Evolutionary conservation across 2,797 vertebrate genomes (phyloP).

Genomic region (Amazona ochrocephala): DNA sequence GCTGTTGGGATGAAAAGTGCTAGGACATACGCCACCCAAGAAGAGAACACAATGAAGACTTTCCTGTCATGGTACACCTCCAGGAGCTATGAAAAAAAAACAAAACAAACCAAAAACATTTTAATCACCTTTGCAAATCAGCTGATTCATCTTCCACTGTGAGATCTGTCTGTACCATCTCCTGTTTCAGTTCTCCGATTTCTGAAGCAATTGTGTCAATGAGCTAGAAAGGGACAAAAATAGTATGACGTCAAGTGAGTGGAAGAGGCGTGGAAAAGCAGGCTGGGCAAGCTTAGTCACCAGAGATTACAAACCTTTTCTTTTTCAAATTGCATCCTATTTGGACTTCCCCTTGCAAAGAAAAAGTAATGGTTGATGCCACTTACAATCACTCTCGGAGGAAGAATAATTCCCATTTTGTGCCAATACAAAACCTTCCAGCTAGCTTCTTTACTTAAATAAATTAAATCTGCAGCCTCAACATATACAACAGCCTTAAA

Average conservation of each 20-base stretch:
- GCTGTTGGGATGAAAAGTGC: neutral
- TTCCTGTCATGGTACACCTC: neutral
- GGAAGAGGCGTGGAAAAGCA: slow-evolving; percentile 70
- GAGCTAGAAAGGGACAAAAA: slow-evolving; percentile 84
- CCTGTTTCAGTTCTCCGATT: slow-evolving; percentile 92
- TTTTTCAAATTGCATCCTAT: slow-evolving; percentile 13
- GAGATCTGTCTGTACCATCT: slow-evolving; percentile 88
- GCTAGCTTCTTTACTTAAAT: neutral
- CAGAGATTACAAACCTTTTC: slow-evolving; percentile 36
- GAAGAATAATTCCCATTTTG: neutral
- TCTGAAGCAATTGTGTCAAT: slow-evolving; percentile 92
- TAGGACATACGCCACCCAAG: neutral
- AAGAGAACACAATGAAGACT: neutral
- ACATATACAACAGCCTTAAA: neutral
- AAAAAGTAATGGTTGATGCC: slow-evolving; percentile 14
- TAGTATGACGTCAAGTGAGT: slow-evolving; percentile 74
- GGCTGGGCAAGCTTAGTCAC: slow-evolving; percentile 50
- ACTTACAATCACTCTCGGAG: neutral
- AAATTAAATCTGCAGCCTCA: neutral
- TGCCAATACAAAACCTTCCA: neutral
- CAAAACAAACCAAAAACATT: neutral
- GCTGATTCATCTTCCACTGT: slow-evolving; percentile 76
- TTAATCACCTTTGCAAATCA: slow-evolving; percentile 81
- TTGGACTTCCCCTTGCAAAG: slow-evolving; percentile 70
- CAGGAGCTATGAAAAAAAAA: neutral